Evolutionary conservation across 2,797 vertebrate species (phyloP), one percentile per base, ranked within the genome.

Genomic region (Buphagus erythrorhynchus): DNA sequence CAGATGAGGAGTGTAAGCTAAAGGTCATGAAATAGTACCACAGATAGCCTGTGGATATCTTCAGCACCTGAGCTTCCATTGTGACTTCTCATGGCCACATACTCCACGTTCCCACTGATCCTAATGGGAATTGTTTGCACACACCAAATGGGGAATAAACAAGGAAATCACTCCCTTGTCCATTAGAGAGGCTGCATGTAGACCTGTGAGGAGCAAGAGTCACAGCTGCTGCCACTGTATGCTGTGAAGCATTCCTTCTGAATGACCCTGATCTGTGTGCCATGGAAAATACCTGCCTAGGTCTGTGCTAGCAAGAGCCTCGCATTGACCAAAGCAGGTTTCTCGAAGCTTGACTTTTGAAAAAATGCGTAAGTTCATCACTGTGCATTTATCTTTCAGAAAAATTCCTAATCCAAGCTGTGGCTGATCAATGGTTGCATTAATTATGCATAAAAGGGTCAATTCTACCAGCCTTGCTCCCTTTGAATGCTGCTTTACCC

Each of bases 381-480:
- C 71, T 16, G 7, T 57, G 62, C 76, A 29, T 96, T 91, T 79
- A 43, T 67, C 79, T 88, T 81, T 15, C 52, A 71, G 61, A 49
- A 94, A 91, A 88, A 82, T 31, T 81, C 45, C 11, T 16, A 93
- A 76, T 88, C 59, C 35, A 69, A 79, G 69, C 86, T 84, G 75
- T 75, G 2, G 2, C 80, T 92, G 92, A 91, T 96, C 83, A 12
- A 94, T 94, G 57, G 35, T 24, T 90, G 63, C 73, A 95, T 94
- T 96, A 94, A 90, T 95, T 97, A 95, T 95, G 90, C 77, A 95
- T 82, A 66, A 57, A 86, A 88, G 35, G 66, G 52, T 90, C 82
- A 73, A 6, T 86, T 93, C 90, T 67, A 43, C 73, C 85, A 54
- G 51, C 35, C 45, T 49, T 7, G 0, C 73, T 95, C 71, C 18